phyloP scores from a whole-genome alignment of 2,797 vertebrate genomes.

The Pseudotriccus pelzelni region DNA sequence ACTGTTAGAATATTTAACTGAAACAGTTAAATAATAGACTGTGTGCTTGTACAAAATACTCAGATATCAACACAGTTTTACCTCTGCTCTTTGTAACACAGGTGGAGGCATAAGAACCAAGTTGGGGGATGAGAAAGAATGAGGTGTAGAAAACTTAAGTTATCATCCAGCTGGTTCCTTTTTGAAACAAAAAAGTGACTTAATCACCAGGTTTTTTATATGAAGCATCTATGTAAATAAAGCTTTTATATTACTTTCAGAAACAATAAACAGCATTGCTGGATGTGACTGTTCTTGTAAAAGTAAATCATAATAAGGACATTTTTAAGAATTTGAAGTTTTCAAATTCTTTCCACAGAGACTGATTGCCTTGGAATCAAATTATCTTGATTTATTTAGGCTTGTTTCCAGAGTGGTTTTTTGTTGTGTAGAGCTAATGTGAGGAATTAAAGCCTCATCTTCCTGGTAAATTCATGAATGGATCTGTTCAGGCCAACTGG shows the following conservation, averaged over 20 bases:
- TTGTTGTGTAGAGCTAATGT: not conserved
- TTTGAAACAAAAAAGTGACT: not conserved
- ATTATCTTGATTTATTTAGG: not conserved
- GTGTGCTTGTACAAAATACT: not conserved
- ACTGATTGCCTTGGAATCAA: not conserved
- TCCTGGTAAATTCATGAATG: not conserved
- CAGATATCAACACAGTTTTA: not conserved
- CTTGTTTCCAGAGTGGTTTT: not conserved
- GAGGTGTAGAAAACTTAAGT: not conserved
- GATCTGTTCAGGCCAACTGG: not conserved
- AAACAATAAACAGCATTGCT: not conserved
- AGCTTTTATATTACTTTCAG: not conserved
- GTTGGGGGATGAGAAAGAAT: not conserved
- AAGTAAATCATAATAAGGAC: not conserved
- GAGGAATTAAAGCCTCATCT: not conserved
- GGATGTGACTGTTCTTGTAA: not conserved
- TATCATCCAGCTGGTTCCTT: not conserved
- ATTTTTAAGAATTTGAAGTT: not conserved
- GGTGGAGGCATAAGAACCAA: not conserved
- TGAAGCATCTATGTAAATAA: not conserved
- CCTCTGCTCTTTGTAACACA: not conserved
- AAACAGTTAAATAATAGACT: not conserved
- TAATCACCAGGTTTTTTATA: not conserved
- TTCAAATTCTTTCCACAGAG: not conserved
- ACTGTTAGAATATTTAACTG: not conserved